Evolutionary conservation across 2,888 invertebrate genomes (phyloP).

Genomic region (Drosophila diplacantha): DNA sequence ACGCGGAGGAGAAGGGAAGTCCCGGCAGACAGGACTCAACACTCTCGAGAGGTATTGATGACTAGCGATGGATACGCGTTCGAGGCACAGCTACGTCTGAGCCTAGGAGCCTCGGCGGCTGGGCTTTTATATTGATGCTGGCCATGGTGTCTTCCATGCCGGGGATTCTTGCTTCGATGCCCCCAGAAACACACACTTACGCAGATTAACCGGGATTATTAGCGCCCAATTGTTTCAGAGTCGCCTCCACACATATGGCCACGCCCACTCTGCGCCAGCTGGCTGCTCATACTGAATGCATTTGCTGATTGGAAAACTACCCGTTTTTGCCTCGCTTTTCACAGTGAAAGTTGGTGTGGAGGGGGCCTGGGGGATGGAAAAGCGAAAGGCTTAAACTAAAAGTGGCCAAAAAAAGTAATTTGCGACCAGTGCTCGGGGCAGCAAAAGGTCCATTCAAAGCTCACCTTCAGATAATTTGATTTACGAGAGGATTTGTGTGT

Average conservation of each 20-base stretch:
- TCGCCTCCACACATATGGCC: slow-evolving; percentile 35
- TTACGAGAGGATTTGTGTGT: slow-evolving; percentile 4
- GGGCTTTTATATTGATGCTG: slow-evolving; percentile 55
- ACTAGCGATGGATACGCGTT: slow-evolving; percentile 7
- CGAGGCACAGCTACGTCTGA: slow-evolving; percentile 49
- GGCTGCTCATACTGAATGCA: slow-evolving; percentile 76
- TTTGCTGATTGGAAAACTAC: slow-evolving; percentile 78
- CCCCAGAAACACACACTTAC: slow-evolving; percentile 51
- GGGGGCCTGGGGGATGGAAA: not conserved
- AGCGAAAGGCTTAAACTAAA: slow-evolving; percentile 30
- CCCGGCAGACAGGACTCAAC: slow-evolving; percentile 9
- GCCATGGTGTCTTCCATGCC: slow-evolving; percentile 9
- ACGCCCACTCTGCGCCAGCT: slow-evolving; percentile 41
- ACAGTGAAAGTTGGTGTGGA: not conserved
- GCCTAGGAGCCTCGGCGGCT: slow-evolving; percentile 19
- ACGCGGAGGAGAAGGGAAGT: not conserved
- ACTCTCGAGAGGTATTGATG: not conserved
- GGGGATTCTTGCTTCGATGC: slow-evolving; percentile 24
- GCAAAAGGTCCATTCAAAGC: not conserved
- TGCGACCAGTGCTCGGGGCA: slow-evolving; percentile 13
- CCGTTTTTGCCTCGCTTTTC: slow-evolving; percentile 41
- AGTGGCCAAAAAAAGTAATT: slow-evolving; percentile 32
- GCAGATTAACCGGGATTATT: slow-evolving; percentile 76
- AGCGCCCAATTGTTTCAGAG: slow-evolving; percentile 74
- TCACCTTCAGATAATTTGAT: slow-evolving; percentile 10